phyloP scores from a whole-genome alignment of 2,888 invertebrate genomes.

The Acleris cristana region DNA sequence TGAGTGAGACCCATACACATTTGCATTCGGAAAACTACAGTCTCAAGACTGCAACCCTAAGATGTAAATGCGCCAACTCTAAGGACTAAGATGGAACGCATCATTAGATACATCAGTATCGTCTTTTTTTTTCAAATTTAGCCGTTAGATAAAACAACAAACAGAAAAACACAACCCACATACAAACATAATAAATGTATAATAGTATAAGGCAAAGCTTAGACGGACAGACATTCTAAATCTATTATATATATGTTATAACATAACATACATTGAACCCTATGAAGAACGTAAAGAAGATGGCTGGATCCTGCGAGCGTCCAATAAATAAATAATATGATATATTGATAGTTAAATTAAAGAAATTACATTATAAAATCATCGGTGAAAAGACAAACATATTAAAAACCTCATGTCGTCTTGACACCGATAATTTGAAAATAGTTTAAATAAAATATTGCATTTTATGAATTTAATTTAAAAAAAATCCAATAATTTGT shows the following conservation, averaged over 20 bases:
- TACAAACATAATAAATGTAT: slow-evolving; percentile 32
- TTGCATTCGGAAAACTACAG: too few species aligned
- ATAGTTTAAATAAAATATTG: too few species aligned
- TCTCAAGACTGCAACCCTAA: too few species aligned
- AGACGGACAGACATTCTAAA: slow-evolving; percentile 26
- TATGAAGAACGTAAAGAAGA: slow-evolving; percentile 76
- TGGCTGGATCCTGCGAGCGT: slow-evolving; percentile 68
- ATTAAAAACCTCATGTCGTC: too few species aligned
- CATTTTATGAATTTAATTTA: too few species aligned
- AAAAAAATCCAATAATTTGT: too few species aligned
- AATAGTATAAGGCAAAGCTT: slow-evolving; percentile 25
- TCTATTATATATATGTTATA: neutral
- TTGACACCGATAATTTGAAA: too few species aligned
- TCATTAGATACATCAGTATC: too few species aligned
- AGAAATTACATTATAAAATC: slow-evolving; percentile 13
- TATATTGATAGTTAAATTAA: too few species aligned
- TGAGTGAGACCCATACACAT: too few species aligned
- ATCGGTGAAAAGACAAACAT: neutral
- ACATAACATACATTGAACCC: slow-evolving; percentile 70
- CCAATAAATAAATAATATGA: slow-evolving; percentile 13
- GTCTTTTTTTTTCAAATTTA: neutral
- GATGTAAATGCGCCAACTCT: too few species aligned
- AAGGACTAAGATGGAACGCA: too few species aligned
- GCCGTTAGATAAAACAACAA: slow-evolving; percentile 21
- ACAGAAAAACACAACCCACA: slow-evolving; percentile 29